phyloP scores from a whole-genome alignment of 2,888 invertebrate genomes.

The Sesamia inferens region DNA sequence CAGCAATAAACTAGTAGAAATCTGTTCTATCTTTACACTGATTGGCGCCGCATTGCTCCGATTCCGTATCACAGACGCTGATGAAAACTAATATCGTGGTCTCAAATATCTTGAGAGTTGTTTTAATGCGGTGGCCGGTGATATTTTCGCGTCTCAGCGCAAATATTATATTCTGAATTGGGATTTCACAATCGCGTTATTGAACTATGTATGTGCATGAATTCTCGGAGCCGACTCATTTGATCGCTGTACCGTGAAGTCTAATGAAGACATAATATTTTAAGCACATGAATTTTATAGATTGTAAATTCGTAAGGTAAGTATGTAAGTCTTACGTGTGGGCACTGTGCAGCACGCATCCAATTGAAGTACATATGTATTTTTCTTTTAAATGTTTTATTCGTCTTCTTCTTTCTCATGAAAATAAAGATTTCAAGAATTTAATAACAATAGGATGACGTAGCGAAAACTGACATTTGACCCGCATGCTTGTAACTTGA shows the following conservation, averaged over 20 bases:
- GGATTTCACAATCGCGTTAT: constrained; percentile 64
- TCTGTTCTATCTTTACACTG: constrained; percentile 75
- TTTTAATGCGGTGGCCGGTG: constrained; percentile 58
- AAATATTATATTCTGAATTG: constrained; percentile 55
- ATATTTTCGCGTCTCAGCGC: constrained; percentile 45
- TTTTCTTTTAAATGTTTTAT: neutral
- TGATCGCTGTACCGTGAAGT: constrained; percentile 25
- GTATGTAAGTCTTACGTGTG: constrained; percentile 6
- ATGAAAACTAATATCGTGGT: constrained; percentile 82
- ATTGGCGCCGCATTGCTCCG: constrained; percentile 65
- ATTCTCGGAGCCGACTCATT: constrained; percentile 35
- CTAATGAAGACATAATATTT: constrained; percentile 39
- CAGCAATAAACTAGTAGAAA: constrained; percentile 83
- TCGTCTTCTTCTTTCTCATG: neutral
- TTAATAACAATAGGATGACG: constrained; percentile 65
- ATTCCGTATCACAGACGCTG: constrained; percentile 75
- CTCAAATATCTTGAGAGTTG: constrained; percentile 76
- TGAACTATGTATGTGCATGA: constrained; percentile 32
- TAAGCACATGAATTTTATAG: constrained; percentile 32
- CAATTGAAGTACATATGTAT: neutral
- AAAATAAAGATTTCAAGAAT: constrained; percentile 3
- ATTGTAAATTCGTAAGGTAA: constrained; percentile 20
- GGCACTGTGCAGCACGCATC: neutral
- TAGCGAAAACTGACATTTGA: constrained; percentile 72
- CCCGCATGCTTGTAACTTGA: constrained; percentile 70